Conservation (phyloP, 2,888 invertebrate genomes). For the Scrobipalpa atriplicella region DNA sequence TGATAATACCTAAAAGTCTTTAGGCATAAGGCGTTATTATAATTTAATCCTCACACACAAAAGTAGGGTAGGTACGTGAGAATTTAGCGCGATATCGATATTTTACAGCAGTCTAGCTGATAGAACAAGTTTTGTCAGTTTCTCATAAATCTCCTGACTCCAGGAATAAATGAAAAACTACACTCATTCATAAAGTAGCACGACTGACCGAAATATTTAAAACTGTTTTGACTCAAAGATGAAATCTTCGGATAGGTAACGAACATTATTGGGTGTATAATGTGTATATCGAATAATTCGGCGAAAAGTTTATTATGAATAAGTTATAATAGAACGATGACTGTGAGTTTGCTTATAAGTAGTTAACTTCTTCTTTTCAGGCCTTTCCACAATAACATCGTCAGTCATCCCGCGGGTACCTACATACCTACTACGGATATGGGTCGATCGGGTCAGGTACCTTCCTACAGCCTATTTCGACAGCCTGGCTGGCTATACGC, state of each 20-base stretch:
- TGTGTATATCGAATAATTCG: constrained; percentile 36
- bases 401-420: constrained; percentile 41
- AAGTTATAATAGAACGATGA: constrained; percentile 39
- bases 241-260: background rate
- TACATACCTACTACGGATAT: constrained; percentile 28
- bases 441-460: constrained; percentile 28
- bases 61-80: no score
- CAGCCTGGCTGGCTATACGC: constrained; percentile 29
- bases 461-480: background rate
- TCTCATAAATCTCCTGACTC: no score
- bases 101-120: no score
- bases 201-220: no score
- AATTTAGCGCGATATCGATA: no score
- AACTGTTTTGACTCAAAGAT: no score
- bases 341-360: constrained; percentile 41
- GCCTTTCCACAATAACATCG: constrained; percentile 45
- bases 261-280: background rate
- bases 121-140: no score
- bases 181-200: no score
- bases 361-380: constrained; percentile 30
- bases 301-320: constrained; percentile 35
- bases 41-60: no score
- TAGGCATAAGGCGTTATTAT: no score
- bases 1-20: no score
- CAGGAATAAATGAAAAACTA: no score